Base-by-base conservation (phyloP, 2,113 vertebrate genomes). In the Chlorocebus sabaeus region DNA sequence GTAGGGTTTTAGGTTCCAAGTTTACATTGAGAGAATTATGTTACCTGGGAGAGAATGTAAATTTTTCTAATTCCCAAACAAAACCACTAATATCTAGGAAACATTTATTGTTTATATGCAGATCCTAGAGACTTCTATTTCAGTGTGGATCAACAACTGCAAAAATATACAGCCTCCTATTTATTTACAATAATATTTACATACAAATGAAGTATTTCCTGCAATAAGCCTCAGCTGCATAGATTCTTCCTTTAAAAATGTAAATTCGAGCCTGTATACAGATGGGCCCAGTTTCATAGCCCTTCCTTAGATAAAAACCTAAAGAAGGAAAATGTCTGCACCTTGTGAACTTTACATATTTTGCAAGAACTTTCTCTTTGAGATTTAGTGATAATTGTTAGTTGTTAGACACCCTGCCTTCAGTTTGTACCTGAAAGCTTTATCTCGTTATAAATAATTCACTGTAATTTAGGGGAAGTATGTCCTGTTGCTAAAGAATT, bases 161-260 rank as follows among this genome's bases (percentile, higher is more conserved):
- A 99, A 99, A 99, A 99, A 99, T 99, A 99, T 99, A 99, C 98
- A 99, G 98, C 98, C 98, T 97, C 97, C 97, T 99, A 98, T 99
- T 98, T 99, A 99, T 99, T 98, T 99, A 99, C 99, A 99, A 97
- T 98, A 97, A 97, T 98, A 98, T 98, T 98, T 98, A 98, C 98
- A 97, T 98, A 99, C 98, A 98, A 98, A 97, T 94, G 89, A 99
- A 98, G 79, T 85, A 98, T 98, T 97, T 98, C 98, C 98, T 98
- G 98, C 98, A 98, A 93, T 98, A 98, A 98, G 98, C 97, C 98
- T 98, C 98, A 98, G 97, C 98, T 99, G 98, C 98, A 99, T 99
- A 99, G 98, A 99, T 98, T 98, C 98, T 95, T 98, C 95, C 90
- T 98, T 98, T 95, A 97, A 98, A 97, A 98, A 98, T 96, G 97